These are phyloP conservation scores for Nesometra sesokonis DNA, from an alignment of 35 echinoderm and acorn worm genomes.

Conservation along the genomic window DNA sequence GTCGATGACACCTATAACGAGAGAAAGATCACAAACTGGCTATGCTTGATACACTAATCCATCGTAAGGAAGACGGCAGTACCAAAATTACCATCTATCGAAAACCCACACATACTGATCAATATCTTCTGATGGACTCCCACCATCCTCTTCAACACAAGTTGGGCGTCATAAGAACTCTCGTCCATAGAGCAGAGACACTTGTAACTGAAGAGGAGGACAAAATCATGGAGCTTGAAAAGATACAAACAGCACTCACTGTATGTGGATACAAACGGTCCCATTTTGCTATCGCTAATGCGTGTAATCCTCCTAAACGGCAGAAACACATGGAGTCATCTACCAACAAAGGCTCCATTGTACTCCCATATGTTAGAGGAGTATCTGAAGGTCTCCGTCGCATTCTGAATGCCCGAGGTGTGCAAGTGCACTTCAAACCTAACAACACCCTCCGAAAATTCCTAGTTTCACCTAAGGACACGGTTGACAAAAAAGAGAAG, in stretches of 20 bases:
- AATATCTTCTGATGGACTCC: conserved; percentile 3
- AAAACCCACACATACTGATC: conserved; percentile 16
- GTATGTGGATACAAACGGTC: conserved; percentile 13
- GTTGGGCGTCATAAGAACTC: conserved; percentile 8
- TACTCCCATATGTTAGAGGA: too few relatives aligned
- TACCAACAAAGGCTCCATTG: too few relatives aligned
- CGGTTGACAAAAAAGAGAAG: too few relatives aligned
- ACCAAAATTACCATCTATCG: background rate
- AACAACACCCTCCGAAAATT: too few relatives aligned
- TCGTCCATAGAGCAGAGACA: background rate
- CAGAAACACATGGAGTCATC: too few relatives aligned
- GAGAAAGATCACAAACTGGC: background rate
- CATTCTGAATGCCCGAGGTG: too few relatives aligned
- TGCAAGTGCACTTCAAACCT: too few relatives aligned
- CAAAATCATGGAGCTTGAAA: background rate
- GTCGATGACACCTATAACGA: too few relatives aligned
- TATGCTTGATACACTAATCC: background rate
- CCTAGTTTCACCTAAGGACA: too few relatives aligned
- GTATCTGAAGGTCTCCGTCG: too few relatives aligned
- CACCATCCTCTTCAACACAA: conserved; percentile 20
- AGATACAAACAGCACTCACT: background rate
- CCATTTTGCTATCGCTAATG: background rate
- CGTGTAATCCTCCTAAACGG: background rate
- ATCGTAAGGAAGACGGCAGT: conserved; percentile 8
- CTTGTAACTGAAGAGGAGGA: conserved; percentile 11